Evolutionary conservation across 2,113 vertebrate species (phyloP).

Genomic region (Grantiella picta): DNA sequence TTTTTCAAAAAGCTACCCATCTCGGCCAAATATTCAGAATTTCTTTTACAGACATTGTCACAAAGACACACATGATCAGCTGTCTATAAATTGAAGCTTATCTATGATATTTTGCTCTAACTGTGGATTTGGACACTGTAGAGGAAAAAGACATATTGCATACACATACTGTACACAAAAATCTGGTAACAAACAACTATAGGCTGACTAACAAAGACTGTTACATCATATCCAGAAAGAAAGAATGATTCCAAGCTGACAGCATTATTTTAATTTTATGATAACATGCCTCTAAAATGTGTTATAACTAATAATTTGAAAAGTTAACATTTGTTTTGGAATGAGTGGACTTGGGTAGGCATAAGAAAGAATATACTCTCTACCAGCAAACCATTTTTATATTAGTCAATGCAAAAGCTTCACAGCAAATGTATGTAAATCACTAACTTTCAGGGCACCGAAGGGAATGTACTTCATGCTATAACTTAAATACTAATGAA

Average conservation of each 20-base stretch:
- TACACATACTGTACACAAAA: neutral
- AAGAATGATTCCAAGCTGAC: neutral
- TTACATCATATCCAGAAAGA: neutral
- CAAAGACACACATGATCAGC: neutral
- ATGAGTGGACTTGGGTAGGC: conserved; percentile 14
- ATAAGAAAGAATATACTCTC: conserved; percentile 22
- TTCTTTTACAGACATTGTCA: neutral
- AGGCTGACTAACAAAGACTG: neutral
- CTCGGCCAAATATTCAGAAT: neutral
- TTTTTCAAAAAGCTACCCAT: neutral
- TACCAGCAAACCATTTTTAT: conserved; percentile 60
- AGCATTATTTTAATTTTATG: conserved; percentile 25
- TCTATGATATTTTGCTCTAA: neutral
- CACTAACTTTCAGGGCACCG: conserved; percentile 53
- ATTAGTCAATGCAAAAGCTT: conserved; percentile 57
- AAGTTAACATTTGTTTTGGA: conserved; percentile 67
- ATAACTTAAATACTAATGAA: conserved; percentile 76
- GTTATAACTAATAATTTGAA: conserved; percentile 21
- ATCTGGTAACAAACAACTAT: neutral
- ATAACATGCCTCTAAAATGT: conserved; percentile 2
- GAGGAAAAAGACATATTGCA: neutral
- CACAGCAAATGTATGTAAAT: conserved; percentile 59
- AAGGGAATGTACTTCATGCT: conserved; percentile 58
- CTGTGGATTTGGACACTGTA: neutral
- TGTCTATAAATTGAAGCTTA: neutral